Evolutionary conservation across 2,888 invertebrate genomes (phyloP).

Genomic region (Drepanosiphum platanoidis): DNA sequence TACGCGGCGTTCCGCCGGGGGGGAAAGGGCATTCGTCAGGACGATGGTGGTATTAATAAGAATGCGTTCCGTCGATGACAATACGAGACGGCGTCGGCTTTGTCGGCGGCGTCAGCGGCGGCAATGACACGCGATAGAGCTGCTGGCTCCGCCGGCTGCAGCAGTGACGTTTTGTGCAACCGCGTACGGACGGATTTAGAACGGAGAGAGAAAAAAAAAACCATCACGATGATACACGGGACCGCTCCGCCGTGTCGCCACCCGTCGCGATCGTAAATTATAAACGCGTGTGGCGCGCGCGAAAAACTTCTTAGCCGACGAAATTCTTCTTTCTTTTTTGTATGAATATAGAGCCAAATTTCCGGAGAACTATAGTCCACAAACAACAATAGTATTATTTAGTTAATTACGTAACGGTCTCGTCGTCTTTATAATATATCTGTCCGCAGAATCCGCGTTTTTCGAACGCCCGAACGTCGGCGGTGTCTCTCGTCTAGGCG

Average conservation of each 20-base stretch:
- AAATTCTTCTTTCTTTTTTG: not conserved
- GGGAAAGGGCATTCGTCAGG: not conserved
- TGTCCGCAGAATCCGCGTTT: no score
- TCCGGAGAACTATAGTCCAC: no score
- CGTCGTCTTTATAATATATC: no score
- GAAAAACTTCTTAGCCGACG: not conserved
- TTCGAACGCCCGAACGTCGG: no score
- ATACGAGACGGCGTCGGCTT: not conserved
- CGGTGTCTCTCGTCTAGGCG: no score
- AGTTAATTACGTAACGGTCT: no score
- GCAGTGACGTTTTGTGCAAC: not conserved
- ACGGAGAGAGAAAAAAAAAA: not conserved
- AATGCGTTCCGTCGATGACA: no score
- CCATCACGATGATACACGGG: no score
- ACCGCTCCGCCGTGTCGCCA: not conserved
- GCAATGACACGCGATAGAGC: not conserved
- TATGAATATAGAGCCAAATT: no score
- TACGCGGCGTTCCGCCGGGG: not conserved
- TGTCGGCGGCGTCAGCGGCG: not conserved
- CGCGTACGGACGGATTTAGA: not conserved
- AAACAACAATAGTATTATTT: no score
- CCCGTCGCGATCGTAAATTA: conserved; percentile 7
- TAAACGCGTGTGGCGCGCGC: not conserved
- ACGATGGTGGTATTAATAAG: not conserved
- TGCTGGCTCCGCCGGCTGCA: not conserved